Evolutionary conservation across 2,113 vertebrate genomes (phyloP), one percentile per base, ranked within the genome.

Genomic region (Malurus cyaneus): DNA sequence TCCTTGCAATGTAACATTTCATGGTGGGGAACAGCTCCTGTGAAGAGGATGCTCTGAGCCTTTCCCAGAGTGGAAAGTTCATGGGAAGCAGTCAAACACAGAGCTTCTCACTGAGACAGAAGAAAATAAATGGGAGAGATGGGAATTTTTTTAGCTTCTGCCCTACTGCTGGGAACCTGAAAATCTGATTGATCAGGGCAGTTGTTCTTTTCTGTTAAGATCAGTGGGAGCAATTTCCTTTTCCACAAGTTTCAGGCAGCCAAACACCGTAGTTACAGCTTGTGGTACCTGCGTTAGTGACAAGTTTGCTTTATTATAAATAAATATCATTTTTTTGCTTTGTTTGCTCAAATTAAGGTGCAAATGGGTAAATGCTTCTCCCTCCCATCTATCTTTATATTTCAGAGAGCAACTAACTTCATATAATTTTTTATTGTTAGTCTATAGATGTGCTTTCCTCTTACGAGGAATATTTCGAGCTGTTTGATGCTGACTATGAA

Each of bases 1-100:
- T 61, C 16, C 66, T 31, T 53, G 42, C 32, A 72, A 49, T 26
- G 5, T 6, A 14, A 14, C 29, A 13, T 54, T 82, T 69, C 6
- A 4, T n/a, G 31, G 17, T 11, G 8, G n/a, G 56, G 31, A 52
- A 6, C 6, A 54, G 3, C 19, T 18, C 10, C 32, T 20, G 26
- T 25, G 15, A 39, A 61, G 53, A 80, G 46, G 62, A 42, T 26
- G 31, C 23, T 73, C 34, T 25, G 9, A 80, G 56, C 24, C 32
- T 83, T 69, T 42, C 32, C 24, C 0, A 0, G 6, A 14, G 20
- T 6, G 17, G 46, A 1, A 6, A 16, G 19, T 44, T 57, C 26
- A 7, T 28, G 65, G 69, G 28, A 83, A 80, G 72, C 62, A 29
- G 0, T 34, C 21, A 29, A 56, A 50, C 36, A 20, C 7, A 18